Evolutionary conservation across 2,113 vertebrate genomes (phyloP).

Genomic region (Ptilorrhoa leucosticta): DNA sequence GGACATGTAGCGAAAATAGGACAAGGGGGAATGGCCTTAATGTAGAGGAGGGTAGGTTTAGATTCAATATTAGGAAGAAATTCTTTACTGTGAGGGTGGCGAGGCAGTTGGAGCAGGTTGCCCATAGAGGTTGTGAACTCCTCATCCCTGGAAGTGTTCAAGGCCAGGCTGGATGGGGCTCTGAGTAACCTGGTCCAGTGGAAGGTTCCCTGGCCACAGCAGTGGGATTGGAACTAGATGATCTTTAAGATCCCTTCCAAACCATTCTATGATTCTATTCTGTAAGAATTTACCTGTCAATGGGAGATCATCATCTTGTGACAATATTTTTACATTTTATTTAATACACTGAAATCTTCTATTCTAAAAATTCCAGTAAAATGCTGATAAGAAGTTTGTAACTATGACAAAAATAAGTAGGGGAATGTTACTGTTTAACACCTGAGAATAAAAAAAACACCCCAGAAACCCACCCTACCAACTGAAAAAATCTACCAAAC

Average conservation of each 20-base stretch:
- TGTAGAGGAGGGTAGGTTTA: not conserved
- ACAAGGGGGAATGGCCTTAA: not conserved
- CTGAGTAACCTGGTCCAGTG: not conserved
- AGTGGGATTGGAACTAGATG: not conserved
- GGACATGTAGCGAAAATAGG: not conserved
- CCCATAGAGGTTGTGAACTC: not conserved
- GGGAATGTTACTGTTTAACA: not conserved
- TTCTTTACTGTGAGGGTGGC: not conserved
- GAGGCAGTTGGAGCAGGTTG: not conserved
- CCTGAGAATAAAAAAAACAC: not conserved
- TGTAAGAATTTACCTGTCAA: not conserved
- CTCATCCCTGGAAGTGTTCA: not conserved
- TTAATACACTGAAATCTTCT: not conserved
- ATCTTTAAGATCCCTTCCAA: not conserved
- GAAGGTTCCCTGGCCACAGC: not conserved
- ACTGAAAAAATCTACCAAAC: not conserved
- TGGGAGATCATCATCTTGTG: no score
- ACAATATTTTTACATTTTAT: no score
- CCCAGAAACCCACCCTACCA: not conserved
- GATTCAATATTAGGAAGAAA: not conserved
- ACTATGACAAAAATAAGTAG: not conserved
- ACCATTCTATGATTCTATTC: not conserved
- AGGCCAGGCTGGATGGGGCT: not conserved
- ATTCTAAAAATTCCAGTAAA: not conserved
- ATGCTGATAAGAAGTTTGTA: not conserved